Evolutionary conservation across 2,888 invertebrate genomes (phyloP).

Genomic region (Agonopterix subpropinquella): DNA sequence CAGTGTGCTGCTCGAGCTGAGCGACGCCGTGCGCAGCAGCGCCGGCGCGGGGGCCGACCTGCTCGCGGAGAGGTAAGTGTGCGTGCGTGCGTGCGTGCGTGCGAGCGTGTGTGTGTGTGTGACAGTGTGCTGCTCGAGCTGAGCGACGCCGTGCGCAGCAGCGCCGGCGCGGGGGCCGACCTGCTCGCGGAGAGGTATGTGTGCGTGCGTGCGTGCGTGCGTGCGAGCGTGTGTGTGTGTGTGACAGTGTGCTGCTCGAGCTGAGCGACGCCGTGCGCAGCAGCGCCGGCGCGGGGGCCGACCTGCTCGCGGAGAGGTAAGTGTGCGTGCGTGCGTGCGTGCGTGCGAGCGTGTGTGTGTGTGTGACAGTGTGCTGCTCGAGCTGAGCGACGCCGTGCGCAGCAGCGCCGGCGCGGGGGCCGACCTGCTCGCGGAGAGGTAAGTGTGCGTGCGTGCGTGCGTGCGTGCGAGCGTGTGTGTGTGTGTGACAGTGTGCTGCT

Average conservation of each 20-base stretch:
- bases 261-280: slow-evolving; percentile 6
- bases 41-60: neutral
- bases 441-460: neutral
- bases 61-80: too few relatives aligned
- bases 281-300: neutral
- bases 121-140: slow-evolving; percentile 2
- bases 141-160: slow-evolving; percentile 6
- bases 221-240: neutral
- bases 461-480: slow-evolving; percentile 2
- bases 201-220: neutral
- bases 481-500: slow-evolving; percentile 6
- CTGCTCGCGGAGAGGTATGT: too few relatives aligned
- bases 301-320: neutral
- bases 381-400: slow-evolving; percentile 6
- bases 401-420: neutral
- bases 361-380: neutral
- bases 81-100: neutral
- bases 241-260: slow-evolving; percentile 1
- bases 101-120: neutral
- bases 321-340: neutral
- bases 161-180: neutral
- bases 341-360: neutral
- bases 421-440: neutral
- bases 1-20: slow-evolving; percentile 6
- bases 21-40: slow-evolving; percentile 5